phyloP scores from a whole-genome alignment of 2,797 vertebrate species.

The Chiloscyllium punctatum region DNA sequence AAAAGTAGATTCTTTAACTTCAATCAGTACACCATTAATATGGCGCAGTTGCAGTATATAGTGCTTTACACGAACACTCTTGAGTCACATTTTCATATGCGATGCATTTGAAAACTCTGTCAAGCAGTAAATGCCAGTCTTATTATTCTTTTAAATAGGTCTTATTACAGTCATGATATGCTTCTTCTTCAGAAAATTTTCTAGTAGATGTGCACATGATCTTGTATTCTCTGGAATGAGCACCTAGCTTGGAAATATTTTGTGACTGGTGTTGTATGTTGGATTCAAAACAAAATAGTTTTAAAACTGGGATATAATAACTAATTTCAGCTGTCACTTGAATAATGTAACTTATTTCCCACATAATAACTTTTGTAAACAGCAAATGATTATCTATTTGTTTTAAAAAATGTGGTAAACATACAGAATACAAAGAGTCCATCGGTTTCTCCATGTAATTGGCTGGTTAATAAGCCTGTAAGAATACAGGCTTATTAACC shows the following conservation, averaged over 20 bases:
- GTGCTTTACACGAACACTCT: background rate
- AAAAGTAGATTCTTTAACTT: background rate
- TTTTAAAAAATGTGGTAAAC: background rate
- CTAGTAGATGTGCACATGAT: background rate
- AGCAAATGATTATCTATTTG: background rate
- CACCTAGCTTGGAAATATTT: background rate
- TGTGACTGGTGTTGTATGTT: background rate
- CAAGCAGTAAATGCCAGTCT: background rate
- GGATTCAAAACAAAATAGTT: background rate
- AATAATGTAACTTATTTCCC: background rate
- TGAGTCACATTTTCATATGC: background rate
- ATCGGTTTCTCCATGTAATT: background rate
- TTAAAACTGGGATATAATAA: background rate
- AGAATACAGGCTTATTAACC: no score
- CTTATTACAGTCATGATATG: background rate
- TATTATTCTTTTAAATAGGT: background rate
- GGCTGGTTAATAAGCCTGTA: background rate
- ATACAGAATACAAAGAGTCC: background rate
- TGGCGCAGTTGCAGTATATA: background rate
- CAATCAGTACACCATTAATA: background rate
- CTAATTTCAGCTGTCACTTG: background rate
- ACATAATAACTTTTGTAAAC: background rate
- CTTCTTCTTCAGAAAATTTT: background rate
- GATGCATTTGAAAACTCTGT: background rate
- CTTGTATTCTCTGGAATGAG: background rate